Percentiles rank a stretch among this genome's conserved stretches.
Evolutionary conservation across 2,888 invertebrate species (phyloP).

Genomic region (Athalia cordata): DNA sequence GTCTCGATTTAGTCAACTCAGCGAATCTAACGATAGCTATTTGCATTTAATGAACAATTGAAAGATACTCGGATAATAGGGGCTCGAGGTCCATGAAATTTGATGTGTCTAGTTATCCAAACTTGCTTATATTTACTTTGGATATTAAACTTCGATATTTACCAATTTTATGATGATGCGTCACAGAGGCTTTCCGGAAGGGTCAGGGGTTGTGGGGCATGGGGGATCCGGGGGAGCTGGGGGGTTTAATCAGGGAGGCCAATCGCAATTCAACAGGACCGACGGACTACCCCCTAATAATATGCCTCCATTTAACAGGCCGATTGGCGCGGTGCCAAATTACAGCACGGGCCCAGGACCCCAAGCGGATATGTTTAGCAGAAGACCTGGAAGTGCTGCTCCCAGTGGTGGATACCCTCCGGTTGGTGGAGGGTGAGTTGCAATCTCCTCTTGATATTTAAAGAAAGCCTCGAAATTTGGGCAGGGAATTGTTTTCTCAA

Average conservation of each 20-base stretch:
- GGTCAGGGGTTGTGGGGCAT: conserved; percentile 56
- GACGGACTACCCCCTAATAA: conserved; percentile 57
- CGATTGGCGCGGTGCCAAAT: conserved; percentile 68
- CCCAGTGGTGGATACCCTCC: conserved; percentile 70
- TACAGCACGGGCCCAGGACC: conserved; percentile 71
- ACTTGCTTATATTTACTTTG: neutral
- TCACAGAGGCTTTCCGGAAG: conserved; percentile 58
- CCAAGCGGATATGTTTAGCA: conserved; percentile 71
- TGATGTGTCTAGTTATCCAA: no score
- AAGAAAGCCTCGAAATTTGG: conserved; percentile 38
- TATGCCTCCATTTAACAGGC: conserved; percentile 63
- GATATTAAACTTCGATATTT: conserved; percentile 46
- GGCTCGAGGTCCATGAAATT: no score
- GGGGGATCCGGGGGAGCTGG: conserved; percentile 59
- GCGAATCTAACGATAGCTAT: no score
- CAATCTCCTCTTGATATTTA: neutral
- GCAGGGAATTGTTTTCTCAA: conserved; percentile 22
- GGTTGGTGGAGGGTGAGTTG: conserved; percentile 69
- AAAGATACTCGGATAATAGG: neutral
- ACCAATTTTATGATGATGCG: conserved; percentile 54
- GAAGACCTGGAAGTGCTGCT: conserved; percentile 70
- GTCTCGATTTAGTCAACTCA: conserved; percentile 33
- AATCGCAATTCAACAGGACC: conserved; percentile 50
- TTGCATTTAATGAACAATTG: no score
- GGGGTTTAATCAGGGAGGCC: conserved; percentile 56